phyloP scores from a whole-genome alignment of 2,113 vertebrate genomes.

The Himantopus leucocephalus region DNA sequence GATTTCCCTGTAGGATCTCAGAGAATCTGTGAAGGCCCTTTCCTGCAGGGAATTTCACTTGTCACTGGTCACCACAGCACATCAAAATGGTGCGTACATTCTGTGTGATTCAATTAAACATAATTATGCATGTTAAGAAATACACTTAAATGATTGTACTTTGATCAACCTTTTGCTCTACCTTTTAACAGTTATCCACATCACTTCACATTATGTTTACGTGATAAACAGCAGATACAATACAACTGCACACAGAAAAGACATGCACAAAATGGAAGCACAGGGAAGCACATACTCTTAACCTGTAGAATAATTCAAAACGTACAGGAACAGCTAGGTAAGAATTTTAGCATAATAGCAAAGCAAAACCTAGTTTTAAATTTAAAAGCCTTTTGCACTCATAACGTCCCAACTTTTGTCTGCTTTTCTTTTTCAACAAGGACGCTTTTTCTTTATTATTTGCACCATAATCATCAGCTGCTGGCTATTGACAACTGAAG shows the following conservation, averaged over 20 bases:
- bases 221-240: neutral
- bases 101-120: slow-evolving; percentile 29
- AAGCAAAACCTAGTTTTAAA: neutral
- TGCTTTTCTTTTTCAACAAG: neutral
- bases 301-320: neutral
- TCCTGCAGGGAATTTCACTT: slow-evolving; percentile 35
- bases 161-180: neutral
- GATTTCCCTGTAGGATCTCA: slow-evolving; percentile 40
- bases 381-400: neutral
- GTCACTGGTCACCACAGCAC: neutral
- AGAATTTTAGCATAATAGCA: neutral
- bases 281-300: neutral
- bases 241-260: neutral
- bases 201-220: neutral
- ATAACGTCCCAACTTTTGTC: neutral
- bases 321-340: neutral
- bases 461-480: neutral
- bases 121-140: slow-evolving; percentile 11
- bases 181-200: neutral
- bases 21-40: neutral
- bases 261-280: neutral
- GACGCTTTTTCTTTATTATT: neutral
- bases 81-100: neutral
- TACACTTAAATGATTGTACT: neutral
- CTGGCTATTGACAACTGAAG: neutral